phyloP scores from a whole-genome alignment of 2,888 invertebrate species.

The Orchesella flavescens region DNA sequence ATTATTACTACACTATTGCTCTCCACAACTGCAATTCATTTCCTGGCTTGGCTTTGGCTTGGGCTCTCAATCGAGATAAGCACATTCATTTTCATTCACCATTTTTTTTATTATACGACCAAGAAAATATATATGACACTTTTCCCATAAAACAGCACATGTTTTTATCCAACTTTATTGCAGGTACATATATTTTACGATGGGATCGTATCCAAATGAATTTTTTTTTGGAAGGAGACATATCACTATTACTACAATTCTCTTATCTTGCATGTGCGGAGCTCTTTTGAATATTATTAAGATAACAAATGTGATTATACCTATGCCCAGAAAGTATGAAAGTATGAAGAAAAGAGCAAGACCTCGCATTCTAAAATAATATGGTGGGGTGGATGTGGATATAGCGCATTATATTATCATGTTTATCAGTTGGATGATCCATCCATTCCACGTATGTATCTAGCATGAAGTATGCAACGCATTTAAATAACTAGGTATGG shows the following conservation, averaged over 20 bases:
- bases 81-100: background rate
- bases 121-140: conserved; percentile 11
- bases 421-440: background rate
- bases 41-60: no score
- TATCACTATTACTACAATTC: no score
- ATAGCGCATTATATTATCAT: background rate
- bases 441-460: background rate
- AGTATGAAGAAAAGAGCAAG: background rate
- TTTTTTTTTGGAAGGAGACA: no score
- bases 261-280: no score
- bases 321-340: background rate
- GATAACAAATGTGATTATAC: background rate
- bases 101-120: background rate
- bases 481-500: background rate
- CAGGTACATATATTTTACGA: background rate
- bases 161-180: conserved; percentile 18
- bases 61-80: background rate
- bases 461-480: background rate
- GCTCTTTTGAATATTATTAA: background rate
- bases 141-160: conserved; percentile 10
- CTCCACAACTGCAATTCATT: conserved; percentile 16
- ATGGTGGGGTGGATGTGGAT: background rate
- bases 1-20: conserved; percentile 13
- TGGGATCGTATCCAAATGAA: no score
- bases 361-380: background rate